Evolutionary conservation across 2,113 vertebrate species (phyloP), one percentile per base, ranked within the genome.

Genomic region (Peromyscus californicus): DNA sequence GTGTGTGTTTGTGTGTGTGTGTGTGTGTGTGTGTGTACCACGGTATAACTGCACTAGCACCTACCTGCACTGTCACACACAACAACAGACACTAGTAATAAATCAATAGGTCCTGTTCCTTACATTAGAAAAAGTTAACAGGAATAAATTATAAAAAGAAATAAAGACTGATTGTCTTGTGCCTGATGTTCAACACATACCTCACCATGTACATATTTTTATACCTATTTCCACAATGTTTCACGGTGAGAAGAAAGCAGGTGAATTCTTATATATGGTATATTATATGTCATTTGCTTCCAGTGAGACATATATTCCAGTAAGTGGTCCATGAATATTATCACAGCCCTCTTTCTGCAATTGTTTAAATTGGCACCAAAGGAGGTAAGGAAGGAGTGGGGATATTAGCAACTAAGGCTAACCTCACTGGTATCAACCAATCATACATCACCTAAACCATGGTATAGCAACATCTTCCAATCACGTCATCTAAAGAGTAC

Each of bases 71-170:
- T 51, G 15, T 24, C 65, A 87, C 31, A 69, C 3, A 36, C 16
- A n/a, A 21, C 33, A 51, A 51, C 42, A 69, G 24, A 69, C 10
- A 67, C 39, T 48, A 65, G 45, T 12, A 61, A 63, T 17, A 42
- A 45, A 63, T 16, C 61, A 61, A 26, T 11, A 3, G 39, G 39
- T 6, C 89, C 99, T 99, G 98, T 99, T 99, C 98, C 98, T 99
- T 97, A 98, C 99, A 94, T 99, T 99, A 42, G 99, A 99, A 98
- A 99, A 99, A 0, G 99, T 99, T 91, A 99, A 99, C 99, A 99
- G 99, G 99, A 99, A 99, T 2, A 99, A 97, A 98, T 99, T 51
- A 99, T 99, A 97, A 99, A 99, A 99, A 99, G 99, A 99, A 99
- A 98, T 99, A 0, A 99, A 99, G 98, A 99, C 99, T 96, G 99